phyloP scores from a whole-genome alignment of 2,797 vertebrate genomes.

The Emydoidea blandingii region DNA sequence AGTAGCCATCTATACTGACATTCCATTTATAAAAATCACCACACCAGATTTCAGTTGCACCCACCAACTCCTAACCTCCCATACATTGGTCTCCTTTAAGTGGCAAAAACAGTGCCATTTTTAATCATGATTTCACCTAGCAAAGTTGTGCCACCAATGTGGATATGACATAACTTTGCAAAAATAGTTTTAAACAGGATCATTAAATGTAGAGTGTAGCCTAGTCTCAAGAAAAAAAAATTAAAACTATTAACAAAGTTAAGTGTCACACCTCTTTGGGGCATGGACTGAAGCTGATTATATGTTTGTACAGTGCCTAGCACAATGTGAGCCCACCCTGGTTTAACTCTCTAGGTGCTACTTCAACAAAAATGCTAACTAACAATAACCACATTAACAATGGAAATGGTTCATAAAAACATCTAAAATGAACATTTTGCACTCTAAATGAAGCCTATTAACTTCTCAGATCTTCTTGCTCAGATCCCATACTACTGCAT shows the following conservation, averaged over 20 bases:
- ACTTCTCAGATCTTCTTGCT: neutral
- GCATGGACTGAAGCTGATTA: neutral
- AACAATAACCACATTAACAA: neutral
- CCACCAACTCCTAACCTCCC: neutral
- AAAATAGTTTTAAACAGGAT: neutral
- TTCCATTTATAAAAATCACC: neutral
- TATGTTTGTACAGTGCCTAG: neutral
- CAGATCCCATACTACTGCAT: neutral
- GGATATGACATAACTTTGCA: neutral
- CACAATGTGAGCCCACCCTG: neutral
- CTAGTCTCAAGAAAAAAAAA: neutral
- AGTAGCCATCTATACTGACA: fast-evolving
- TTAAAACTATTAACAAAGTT: neutral
- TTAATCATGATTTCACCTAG: neutral
- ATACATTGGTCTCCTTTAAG: neutral
- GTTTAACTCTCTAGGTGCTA: fast-evolving
- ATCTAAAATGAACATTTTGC: neutral
- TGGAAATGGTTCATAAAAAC: neutral
- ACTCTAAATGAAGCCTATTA: neutral
- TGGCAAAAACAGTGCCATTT: neutral
- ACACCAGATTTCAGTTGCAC: neutral
- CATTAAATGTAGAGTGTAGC: neutral
- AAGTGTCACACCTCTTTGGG: neutral
- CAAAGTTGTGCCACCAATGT: neutral
- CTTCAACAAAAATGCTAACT: neutral